A percentile compares a stretch with the other conserved stretches of the same genome.
These are phyloP conservation scores for Goniozus legneri DNA, from an alignment of 1,140 invertebrate species.

Conservation along the genomic window DNA sequence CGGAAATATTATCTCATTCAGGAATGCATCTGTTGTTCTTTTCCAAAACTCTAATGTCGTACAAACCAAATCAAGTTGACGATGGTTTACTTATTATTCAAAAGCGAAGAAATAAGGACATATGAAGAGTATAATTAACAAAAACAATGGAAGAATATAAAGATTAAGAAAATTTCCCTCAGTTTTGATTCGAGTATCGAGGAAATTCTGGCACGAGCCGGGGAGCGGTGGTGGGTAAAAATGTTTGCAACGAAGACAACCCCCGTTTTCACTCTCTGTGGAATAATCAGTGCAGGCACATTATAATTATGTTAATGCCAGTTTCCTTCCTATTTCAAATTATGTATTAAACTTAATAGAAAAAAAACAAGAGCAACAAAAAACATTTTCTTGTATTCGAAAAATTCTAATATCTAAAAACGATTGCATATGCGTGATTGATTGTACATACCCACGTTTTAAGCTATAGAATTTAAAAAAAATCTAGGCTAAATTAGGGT, in stretches of 20 bases:
- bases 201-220: slow-evolving; percentile 23
- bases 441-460: slow-evolving; percentile 45
- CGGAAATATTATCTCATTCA: too few relatives aligned
- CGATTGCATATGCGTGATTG: slow-evolving; percentile 29
- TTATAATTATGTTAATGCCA: slow-evolving; percentile 6
- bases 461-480: slow-evolving; percentile 32
- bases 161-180: too few relatives aligned
- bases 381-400: too few relatives aligned
- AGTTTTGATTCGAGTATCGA: too few relatives aligned
- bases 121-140: slow-evolving; percentile 2
- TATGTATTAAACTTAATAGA: too few relatives aligned
- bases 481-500: slow-evolving; percentile 36
- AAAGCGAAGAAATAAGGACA: slow-evolving; percentile 3
- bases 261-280: slow-evolving; percentile 6
- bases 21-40: too few relatives aligned
- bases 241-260: background rate
- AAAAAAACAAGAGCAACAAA: too few relatives aligned
- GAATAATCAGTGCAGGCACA: slow-evolving; percentile 13
- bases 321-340: slow-evolving; percentile 16
- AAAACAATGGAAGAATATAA: too few relatives aligned
- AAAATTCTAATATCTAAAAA: slow-evolving; percentile 19
- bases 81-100: too few relatives aligned
- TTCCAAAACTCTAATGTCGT: too few relatives aligned
- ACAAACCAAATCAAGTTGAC: too few relatives aligned
- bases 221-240: slow-evolving; percentile 29